Evolutionary conservation across 2,113 vertebrate genomes (phyloP).

Genomic region (Elephantulus edwardii): DNA sequence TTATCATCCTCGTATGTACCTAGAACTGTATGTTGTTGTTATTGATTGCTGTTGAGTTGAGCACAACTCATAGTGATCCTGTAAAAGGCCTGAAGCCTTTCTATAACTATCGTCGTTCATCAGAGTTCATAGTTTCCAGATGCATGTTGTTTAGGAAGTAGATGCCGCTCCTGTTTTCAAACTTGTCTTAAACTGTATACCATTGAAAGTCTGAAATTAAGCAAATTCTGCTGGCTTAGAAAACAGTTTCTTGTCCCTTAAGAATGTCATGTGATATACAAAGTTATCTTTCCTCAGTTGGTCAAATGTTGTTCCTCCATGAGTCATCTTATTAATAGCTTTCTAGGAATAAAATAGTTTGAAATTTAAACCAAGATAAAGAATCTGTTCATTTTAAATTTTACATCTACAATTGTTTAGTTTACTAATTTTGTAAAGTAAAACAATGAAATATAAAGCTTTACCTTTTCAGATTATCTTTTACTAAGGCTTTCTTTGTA

Average conservation of each 20-base stretch:
- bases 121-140: no score
- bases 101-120: no score
- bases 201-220: conserved; percentile 26
- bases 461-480: background rate
- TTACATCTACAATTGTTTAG: background rate
- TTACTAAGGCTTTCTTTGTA: background rate
- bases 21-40: background rate
- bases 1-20: background rate
- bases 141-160: no score
- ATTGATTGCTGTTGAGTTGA: no score
- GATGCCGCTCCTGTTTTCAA: no score
- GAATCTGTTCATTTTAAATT: background rate
- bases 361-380: background rate
- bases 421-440: conserved; percentile 19
- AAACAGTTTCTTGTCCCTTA: background rate
- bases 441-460: conserved; percentile 39
- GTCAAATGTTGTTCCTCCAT: background rate
- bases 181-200: no score
- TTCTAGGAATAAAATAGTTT: background rate
- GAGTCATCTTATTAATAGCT: conserved; percentile 32
- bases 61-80: no score
- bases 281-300: background rate
- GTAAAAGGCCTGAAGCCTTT: no score
- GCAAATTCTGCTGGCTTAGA: background rate
- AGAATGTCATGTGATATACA: background rate